phyloP scores from a whole-genome alignment of 1,140 invertebrate genomes.

The Hyphantria cunea region DNA sequence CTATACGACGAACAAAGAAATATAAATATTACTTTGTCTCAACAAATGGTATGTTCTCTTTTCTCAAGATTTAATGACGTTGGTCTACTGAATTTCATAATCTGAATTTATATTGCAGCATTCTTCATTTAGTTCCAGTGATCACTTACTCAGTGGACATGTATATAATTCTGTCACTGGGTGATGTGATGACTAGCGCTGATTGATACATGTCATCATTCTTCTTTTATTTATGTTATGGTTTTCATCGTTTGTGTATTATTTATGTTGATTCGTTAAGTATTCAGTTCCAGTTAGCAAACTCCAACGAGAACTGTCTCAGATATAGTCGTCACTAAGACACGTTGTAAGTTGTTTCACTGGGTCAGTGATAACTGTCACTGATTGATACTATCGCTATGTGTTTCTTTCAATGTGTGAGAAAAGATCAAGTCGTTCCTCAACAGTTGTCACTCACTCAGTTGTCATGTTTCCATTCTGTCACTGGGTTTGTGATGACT shows the following conservation, averaged over 20 bases:
- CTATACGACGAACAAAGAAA: too few relatives aligned
- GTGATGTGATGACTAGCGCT: constrained; percentile 30
- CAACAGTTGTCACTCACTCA: constrained; percentile 31
- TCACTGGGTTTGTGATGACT: constrained; percentile 50
- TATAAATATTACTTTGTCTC: too few relatives aligned
- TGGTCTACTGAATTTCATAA: neutral
- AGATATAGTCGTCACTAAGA: constrained; percentile 32
- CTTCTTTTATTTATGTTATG: constrained; percentile 4
- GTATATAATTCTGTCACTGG: constrained; percentile 45
- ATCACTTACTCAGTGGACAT: too few relatives aligned
- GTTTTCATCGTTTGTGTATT: constrained; percentile 20
- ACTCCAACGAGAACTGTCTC: neutral
- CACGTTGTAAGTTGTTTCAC: constrained; percentile 46
- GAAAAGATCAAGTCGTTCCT: neutral
- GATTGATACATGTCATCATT: constrained; percentile 29
- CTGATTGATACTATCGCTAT: neutral
- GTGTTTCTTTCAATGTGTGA: neutral
- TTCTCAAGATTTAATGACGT: constrained; percentile 37
- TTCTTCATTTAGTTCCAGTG: too few relatives aligned
- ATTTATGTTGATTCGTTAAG: constrained; percentile 27
- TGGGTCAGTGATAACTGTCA: constrained; percentile 35
- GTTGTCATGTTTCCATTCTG: constrained; percentile 38
- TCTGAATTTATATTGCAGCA: too few relatives aligned
- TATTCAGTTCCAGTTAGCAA: constrained; percentile 14
- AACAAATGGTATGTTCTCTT: constrained; percentile 31